Conservation (phyloP, 1,140 invertebrate genomes). For the Drosophila kohkoa region DNA sequence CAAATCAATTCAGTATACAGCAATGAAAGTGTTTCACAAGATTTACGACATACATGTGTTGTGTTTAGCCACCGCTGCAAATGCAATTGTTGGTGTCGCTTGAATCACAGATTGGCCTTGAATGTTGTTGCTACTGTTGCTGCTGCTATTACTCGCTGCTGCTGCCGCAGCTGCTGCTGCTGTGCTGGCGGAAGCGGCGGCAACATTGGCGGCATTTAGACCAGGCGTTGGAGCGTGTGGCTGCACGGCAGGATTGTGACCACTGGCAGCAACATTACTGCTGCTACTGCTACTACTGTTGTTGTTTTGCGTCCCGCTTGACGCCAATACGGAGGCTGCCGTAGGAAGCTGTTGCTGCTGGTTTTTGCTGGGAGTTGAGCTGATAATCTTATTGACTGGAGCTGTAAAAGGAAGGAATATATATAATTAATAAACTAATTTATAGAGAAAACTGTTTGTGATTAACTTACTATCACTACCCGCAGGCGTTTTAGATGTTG, state of each 20-base stretch:
- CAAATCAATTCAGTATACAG: background rate
- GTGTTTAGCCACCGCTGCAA: constrained; percentile 84
- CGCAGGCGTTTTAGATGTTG: constrained; percentile 88
- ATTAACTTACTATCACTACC: constrained; percentile 69
- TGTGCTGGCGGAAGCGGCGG: constrained; percentile 24
- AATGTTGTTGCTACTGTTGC: constrained; percentile 68
- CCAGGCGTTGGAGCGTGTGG: constrained; percentile 76
- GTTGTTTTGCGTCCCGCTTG: constrained; percentile 54
- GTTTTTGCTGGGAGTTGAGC: constrained; percentile 84
- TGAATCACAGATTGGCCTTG: constrained; percentile 84
- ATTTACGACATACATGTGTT: constrained; percentile 79
- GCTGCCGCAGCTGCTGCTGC: constrained; percentile 27
- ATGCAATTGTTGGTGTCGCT: constrained; percentile 84
- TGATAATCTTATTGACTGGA: constrained; percentile 81
- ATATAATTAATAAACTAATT: background rate
- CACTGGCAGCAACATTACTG: constrained; percentile 49
- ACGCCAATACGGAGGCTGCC: constrained; percentile 63
- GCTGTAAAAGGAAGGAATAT: constrained; percentile 36
- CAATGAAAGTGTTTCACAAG: background rate
- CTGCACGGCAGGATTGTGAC: constrained; percentile 74
- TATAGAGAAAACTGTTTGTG: background rate
- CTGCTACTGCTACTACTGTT: constrained; percentile 51
- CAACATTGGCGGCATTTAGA: constrained; percentile 44
- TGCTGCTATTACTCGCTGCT: constrained; percentile 44
- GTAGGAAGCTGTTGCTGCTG: constrained; percentile 66